Evolutionary conservation across 2,113 vertebrate genomes (phyloP).

Genomic region (Channa argus): DNA sequence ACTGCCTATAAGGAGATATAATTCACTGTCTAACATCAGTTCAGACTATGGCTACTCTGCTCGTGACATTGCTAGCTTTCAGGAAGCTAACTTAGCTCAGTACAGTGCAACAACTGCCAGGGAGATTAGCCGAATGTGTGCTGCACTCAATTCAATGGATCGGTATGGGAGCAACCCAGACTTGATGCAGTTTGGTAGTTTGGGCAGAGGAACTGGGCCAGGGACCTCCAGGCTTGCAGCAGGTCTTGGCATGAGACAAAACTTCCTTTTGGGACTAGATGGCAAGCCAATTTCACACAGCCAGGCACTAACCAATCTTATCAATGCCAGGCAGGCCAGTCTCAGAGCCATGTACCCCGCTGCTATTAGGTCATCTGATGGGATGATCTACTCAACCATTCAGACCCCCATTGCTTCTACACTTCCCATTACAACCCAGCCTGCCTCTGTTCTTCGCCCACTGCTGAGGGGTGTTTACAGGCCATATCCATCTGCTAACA

Average conservation of each 20-base stretch:
- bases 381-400: slow-evolving; percentile 99
- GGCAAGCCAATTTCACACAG: slow-evolving; percentile 83
- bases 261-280: slow-evolving; percentile 89
- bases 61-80: slow-evolving; percentile 89
- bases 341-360: slow-evolving; percentile 92
- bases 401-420: slow-evolving; percentile 98
- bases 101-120: slow-evolving; percentile 97
- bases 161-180: slow-evolving; percentile 89
- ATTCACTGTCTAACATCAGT: slow-evolving; percentile 94
- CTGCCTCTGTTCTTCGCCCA: slow-evolving; percentile 90
- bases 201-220: slow-evolving; percentile 78
- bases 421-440: slow-evolving; percentile 97
- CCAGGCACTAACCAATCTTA: slow-evolving; percentile 87
- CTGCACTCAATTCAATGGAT: slow-evolving; percentile 97
- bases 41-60: slow-evolving; percentile 92
- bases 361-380: slow-evolving; percentile 91
- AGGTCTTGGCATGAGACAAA: slow-evolving; percentile 85
- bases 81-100: slow-evolving; percentile 95
- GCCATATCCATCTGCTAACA: slow-evolving; percentile 84
- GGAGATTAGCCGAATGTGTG: slow-evolving; percentile 99
- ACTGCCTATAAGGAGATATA: slow-evolving; percentile 92
- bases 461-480: slow-evolving; percentile 91
- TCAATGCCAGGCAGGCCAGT: slow-evolving; percentile 85
- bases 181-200: slow-evolving; percentile 85
- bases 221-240: slow-evolving; percentile 82